phyloP scores from a whole-genome alignment of 2,113 vertebrate species.

The Mormoops blainvillei region DNA sequence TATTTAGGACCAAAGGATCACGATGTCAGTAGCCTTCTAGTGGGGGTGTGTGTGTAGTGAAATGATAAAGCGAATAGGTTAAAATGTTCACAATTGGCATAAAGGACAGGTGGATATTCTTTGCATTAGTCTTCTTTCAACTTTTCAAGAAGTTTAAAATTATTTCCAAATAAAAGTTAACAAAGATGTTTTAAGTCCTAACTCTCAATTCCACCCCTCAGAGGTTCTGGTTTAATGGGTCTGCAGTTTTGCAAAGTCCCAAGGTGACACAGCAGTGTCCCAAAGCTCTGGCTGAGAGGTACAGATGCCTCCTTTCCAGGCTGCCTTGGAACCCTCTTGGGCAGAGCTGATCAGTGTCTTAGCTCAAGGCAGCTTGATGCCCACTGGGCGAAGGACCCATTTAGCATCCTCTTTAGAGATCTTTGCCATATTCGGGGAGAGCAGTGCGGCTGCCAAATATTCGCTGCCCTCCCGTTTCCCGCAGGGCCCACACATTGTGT shows the following conservation, averaged over 20 bases:
- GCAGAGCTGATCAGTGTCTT: not conserved
- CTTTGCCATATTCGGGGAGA: no score
- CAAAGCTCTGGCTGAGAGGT: not conserved
- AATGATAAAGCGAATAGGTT: not conserved
- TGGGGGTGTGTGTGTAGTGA: not conserved
- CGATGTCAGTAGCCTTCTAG: not conserved
- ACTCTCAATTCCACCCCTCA: not conserved
- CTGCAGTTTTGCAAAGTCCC: not conserved
- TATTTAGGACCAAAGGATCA: not conserved
- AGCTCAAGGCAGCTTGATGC: not conserved
- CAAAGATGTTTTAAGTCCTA: not conserved
- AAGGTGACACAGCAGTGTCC: not conserved
- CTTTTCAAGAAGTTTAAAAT: not conserved
- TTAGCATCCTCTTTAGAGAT: not conserved
- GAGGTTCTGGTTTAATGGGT: not conserved
- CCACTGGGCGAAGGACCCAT: no score
- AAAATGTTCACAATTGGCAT: not conserved
- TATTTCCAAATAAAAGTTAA: not conserved
- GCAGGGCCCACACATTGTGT: not conserved
- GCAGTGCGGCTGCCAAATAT: not conserved
- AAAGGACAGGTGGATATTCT: not conserved
- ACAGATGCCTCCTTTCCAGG: fast-evolving
- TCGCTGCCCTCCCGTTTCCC: not conserved
- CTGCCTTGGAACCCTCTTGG: not conserved
- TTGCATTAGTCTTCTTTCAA: not conserved